phyloP scores from a whole-genome alignment of 2,888 invertebrate genomes.

The Geotrupes spiniger region DNA sequence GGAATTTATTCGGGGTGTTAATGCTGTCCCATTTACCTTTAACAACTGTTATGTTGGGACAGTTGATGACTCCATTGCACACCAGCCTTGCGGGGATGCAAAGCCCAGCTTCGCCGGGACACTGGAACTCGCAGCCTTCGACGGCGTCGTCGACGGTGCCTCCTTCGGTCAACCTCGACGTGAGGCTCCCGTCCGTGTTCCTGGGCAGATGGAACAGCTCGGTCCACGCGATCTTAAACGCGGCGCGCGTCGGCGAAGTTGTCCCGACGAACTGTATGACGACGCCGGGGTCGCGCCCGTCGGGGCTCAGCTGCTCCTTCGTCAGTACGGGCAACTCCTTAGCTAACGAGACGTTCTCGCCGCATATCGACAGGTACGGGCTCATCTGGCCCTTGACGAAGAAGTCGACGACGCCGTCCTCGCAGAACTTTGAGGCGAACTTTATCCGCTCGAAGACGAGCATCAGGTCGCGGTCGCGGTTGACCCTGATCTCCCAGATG shows the following conservation, averaged over 20 bases:
- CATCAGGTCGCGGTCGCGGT: constrained; percentile 81
- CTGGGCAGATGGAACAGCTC: constrained; percentile 83
- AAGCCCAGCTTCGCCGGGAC: constrained; percentile 78
- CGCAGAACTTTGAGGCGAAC: constrained; percentile 80
- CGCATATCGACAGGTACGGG: constrained; percentile 79
- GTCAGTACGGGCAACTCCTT: constrained; percentile 77
- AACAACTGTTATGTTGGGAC: constrained; percentile 66
- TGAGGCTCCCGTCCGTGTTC: constrained; percentile 79
- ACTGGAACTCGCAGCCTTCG: constrained; percentile 79
- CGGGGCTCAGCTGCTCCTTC: constrained; percentile 71
- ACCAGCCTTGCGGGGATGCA: constrained; percentile 82
- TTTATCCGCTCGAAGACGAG: constrained; percentile 83
- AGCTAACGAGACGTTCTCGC: constrained; percentile 79
- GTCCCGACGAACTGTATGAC: constrained; percentile 61
- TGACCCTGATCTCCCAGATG: constrained; percentile 63
- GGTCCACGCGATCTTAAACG: constrained; percentile 88
- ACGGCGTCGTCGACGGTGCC: constrained; percentile 46
- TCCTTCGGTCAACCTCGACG: constrained; percentile 67
- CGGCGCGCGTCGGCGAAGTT: constrained; percentile 75
- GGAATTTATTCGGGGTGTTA: not conserved
- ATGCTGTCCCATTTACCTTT: constrained; percentile 45
- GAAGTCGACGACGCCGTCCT: constrained; percentile 82
- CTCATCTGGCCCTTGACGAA: constrained; percentile 59
- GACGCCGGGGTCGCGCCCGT: constrained; percentile 57
- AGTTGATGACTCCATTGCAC: constrained; percentile 86